These are phyloP conservation scores for Dolichopus griseipennis DNA, from an alignment of 2,888 invertebrate genomes.

Conservation along the genomic window DNA sequence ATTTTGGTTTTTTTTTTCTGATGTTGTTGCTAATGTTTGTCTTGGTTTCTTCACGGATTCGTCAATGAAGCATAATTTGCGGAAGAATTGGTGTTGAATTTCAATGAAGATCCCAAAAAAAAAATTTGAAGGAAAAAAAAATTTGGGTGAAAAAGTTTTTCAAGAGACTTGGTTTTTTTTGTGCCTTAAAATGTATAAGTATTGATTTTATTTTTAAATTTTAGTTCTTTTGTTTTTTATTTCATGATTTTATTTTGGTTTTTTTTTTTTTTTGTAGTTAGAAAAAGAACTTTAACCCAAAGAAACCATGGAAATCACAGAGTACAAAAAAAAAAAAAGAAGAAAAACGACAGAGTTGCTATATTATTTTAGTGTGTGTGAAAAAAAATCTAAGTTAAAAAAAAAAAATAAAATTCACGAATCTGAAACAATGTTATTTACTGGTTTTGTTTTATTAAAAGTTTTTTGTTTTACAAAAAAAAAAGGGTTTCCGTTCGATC, in stretches of 20 bases:
- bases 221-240: neutral
- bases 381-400: no score
- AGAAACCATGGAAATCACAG: neutral
- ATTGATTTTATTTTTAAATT: neutral
- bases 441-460: no score
- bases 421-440: no score
- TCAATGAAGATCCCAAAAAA: neutral
- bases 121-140: neutral
- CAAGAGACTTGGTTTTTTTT: no score
- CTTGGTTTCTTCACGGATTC: neutral
- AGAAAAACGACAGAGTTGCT: no score
- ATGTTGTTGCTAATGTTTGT: neutral
- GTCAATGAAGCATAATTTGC: slow-evolving; percentile 11
- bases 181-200: neutral
- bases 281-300: neutral
- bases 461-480: no score
- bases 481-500: no score
- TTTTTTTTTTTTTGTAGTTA: no score
- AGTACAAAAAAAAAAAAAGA: no score
- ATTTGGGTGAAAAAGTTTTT: neutral
- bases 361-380: no score
- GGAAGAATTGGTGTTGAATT: slow-evolving; percentile 11
- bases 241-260: no score
- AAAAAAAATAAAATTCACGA: no score
- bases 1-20: neutral